These are phyloP conservation scores for Aphodius sticticus DNA, from an alignment of 2,888 invertebrate species.

Conservation along the genomic window DNA sequence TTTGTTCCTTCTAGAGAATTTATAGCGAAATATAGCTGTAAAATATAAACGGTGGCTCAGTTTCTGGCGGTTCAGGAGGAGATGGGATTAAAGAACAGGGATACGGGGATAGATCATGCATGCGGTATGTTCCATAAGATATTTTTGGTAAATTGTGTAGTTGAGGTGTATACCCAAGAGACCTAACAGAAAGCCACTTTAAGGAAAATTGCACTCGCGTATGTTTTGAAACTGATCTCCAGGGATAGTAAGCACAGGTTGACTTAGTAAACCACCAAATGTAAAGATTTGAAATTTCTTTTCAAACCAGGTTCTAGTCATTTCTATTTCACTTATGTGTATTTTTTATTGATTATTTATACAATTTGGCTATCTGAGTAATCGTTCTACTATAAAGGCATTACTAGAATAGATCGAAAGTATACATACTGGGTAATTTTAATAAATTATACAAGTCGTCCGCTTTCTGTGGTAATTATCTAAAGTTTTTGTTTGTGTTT, in stretches of 20 bases:
- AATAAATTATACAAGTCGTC: no score
- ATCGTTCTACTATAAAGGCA: no score
- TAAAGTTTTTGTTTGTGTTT: no score
- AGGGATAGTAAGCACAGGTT: neutral
- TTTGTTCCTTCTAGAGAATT: neutral
- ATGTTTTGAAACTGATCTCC: neutral
- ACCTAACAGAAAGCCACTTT: neutral
- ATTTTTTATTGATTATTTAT: no score
- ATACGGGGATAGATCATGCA: neutral
- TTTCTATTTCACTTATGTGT: no score
- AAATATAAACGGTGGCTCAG: neutral
- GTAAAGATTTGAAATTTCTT: neutral
- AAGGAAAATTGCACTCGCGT: neutral
- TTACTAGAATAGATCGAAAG: no score
- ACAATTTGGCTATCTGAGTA: no score
- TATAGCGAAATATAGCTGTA: slow-evolving; percentile 4
- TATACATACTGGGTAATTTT: no score
- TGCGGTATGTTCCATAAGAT: neutral
- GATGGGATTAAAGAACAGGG: neutral
- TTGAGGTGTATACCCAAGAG: neutral
- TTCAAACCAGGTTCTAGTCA: neutral
- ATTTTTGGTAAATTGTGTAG: neutral
- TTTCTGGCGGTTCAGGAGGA: neutral
- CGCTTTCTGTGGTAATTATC: no score
- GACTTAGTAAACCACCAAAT: neutral